Evolutionary conservation across 2,113 vertebrate genomes (phyloP).

Genomic region (Numenius arquata): DNA sequence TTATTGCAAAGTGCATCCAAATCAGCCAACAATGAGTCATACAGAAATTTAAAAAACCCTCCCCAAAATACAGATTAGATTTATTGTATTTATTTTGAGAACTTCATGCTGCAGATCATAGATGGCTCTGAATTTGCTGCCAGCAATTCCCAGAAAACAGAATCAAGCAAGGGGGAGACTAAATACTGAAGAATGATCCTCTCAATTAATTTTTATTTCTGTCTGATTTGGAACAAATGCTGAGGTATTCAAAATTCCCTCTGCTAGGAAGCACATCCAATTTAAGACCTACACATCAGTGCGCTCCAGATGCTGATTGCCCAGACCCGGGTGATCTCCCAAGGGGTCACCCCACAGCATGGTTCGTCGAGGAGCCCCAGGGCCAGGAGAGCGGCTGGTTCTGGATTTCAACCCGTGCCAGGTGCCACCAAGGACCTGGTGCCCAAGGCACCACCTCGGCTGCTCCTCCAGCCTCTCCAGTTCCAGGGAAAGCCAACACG

Average conservation of each 20-base stretch:
- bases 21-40: not conserved
- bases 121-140: not conserved
- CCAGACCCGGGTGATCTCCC: not conserved
- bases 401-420: not conserved
- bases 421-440: not conserved
- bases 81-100: not conserved
- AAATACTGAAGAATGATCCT: not conserved
- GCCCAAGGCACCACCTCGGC: not conserved
- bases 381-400: not conserved
- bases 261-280: not conserved
- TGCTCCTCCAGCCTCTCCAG: not conserved
- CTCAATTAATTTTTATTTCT: not conserved
- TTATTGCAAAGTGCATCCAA: not conserved
- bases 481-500: not conserved
- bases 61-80: not conserved
- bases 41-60: not conserved
- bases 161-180: not conserved
- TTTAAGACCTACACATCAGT: not conserved
- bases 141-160: not conserved
- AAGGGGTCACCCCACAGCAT: rapidly evolving
- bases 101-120: not conserved
- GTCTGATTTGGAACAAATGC: not conserved
- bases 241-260: not conserved
- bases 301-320: not conserved
- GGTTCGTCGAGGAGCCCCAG: not conserved